A percentile compares a stretch with the other conserved stretches of the same genome.
These are phyloP conservation scores for Drosophila santomea DNA, from an alignment of 1,140 invertebrate genomes.

Conservation along the genomic window DNA sequence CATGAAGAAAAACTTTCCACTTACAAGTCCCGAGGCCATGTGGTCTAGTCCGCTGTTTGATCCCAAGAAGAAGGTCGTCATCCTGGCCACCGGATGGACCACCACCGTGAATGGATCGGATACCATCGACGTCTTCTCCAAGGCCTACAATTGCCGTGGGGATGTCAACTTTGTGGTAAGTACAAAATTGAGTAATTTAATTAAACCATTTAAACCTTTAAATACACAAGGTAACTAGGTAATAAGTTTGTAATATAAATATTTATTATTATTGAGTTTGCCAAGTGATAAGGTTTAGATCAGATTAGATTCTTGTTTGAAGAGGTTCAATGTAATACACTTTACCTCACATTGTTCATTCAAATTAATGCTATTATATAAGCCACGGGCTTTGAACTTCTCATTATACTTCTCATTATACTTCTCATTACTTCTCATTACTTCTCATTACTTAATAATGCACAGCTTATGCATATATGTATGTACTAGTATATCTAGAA, in stretches of 20 bases:
- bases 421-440: neutral
- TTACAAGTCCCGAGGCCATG: constrained; percentile 58
- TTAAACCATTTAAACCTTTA: too few species aligned
- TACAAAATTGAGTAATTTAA: neutral
- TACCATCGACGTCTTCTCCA: constrained; percentile 63
- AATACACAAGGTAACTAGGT: too few species aligned
- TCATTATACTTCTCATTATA: neutral
- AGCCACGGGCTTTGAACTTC: neutral
- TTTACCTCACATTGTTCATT: too few species aligned
- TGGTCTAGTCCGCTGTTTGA: constrained; percentile 71
- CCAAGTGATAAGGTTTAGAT: neutral
- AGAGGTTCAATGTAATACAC: neutral
- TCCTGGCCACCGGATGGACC: constrained; percentile 80
- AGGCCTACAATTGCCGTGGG: constrained; percentile 76
- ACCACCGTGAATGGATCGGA: constrained; percentile 71
- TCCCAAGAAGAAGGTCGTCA: constrained; percentile 70
- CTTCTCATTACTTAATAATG: neutral
- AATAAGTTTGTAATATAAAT: neutral
- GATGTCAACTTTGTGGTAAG: constrained; percentile 82
- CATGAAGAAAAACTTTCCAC: constrained; percentile 40
- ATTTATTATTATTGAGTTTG: neutral
- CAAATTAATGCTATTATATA: neutral
- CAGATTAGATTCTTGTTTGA: neutral
- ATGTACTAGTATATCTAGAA: too few species aligned
- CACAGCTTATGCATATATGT: too few species aligned